Evolutionary conservation across 1,140 invertebrate species (phyloP), one percentile per base, ranked within the genome.

Genomic region (Lordiphosa clarofinis): DNA sequence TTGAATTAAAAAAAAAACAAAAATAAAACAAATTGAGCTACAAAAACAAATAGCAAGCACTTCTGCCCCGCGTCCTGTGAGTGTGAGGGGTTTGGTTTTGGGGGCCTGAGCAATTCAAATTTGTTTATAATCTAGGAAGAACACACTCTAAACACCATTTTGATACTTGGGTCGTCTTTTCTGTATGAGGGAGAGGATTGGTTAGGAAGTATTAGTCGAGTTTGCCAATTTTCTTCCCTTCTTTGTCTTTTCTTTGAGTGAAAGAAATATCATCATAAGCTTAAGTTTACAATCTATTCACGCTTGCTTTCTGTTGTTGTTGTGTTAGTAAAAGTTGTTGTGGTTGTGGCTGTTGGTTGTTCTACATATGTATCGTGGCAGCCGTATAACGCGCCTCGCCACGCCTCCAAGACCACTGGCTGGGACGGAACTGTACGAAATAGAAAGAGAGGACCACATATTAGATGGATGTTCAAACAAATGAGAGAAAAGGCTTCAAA

Each of bases 371-470:
- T 89, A 97, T 97, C 42, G 96, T 96, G 40, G 96, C 96, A 11
- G 96, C 95, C 24, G 96, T 97, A 89, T 97, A 97, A 69, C 96
- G 93, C 8, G 96, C 95, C 88, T 97, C 96, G 8, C 95, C 95
- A 86, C 95, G 91, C 73, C 94, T 90, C 94, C 96, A 97, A 71
- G 93, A 94, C 97, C 96, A 98, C 71, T 96, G 94, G 69, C 94
- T 96, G 75, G 97, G 97, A 64, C 97, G 96, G 90, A 98, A 98
- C 96, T 98, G 91, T 72, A 93, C 37, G 33, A 4, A 11, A 24
- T 9, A 47, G 19, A 48, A 15, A 19, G 11, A 50, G 15, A 63
- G 48, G 5, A 62, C 50, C 19, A 19, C 19, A 19, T 19, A 19
- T 15, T 15, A 15, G 15, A 15, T 15, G 15, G 15, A 15, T 15